Evolutionary conservation across 2,113 vertebrate species (phyloP), one percentile per base, ranked within the genome.

Genomic region (Actinemys pallida): DNA sequence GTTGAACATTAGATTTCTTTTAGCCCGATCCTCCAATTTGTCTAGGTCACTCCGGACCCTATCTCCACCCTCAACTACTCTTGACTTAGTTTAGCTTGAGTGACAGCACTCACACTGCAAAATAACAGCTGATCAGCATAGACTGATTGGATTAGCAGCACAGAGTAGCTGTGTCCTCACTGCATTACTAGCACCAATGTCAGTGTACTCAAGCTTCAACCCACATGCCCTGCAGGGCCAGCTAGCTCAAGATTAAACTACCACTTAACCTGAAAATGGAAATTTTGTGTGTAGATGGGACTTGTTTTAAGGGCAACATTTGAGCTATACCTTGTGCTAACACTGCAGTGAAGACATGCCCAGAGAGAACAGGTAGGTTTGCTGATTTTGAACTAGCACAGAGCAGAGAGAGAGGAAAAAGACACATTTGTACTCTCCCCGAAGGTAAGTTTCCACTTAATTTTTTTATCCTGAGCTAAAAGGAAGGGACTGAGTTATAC

Each of bases 81-180:
- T 93, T 81, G 81, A 56, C 69, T 84, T 93, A 93, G 6, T 50
- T n/a, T 96, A 19, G 6, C 24, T 92, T 47, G 76, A 92, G 22
- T 50, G 14, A 81, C 79, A 87, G 13, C 90, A 90, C 80, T 93
- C 88, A 72, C 8, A 35, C 16, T 86, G 57, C 25, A 79, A 92
- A 90, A 62, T 86, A 83, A 52, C 59, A 52, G 29, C 45, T 86
- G 91, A 27, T 53, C 72, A 76, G 16, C 22, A 83, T 5, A 17
- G 84, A 92, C 11, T 0, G 0, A 19, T 86, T 84, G 86, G 75
- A 90, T 93, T 75, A 93, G 83, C 17, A 62, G 57, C 29, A 35
- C 24, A 22, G 79, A 94, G 81, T 1, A 93, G 76, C 80, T 93
- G 69, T 16, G 19, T 93, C 14, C 39, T 88, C 25, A 24, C 35